Percentiles rank a stretch among this genome's conserved stretches.
Evolutionary conservation across 2,113 vertebrate genomes (phyloP).

Genomic region (Caranx melampygus): DNA sequence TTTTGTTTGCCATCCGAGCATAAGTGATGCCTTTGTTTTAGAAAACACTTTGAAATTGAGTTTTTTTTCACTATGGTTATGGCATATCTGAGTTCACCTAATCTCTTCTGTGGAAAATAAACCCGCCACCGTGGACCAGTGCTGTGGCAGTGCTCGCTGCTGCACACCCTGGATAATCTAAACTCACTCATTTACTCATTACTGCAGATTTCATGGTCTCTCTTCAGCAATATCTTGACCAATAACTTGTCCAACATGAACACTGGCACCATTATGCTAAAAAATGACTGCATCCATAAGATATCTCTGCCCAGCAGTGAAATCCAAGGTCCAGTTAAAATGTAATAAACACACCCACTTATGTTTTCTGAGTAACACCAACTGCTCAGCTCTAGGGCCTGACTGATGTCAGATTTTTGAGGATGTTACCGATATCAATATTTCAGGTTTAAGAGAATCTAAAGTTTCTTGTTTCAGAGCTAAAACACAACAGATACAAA

Average conservation of each 20-base stretch:
- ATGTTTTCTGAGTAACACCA: neutral
- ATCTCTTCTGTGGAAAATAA: slow-evolving; percentile 68
- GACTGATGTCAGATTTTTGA: neutral
- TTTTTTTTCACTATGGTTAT: slow-evolving; percentile 60
- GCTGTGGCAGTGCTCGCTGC: slow-evolving; percentile 13
- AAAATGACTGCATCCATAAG: slow-evolving; percentile 8
- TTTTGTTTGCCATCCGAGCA: slow-evolving; percentile 75
- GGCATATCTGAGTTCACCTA: slow-evolving; percentile 71
- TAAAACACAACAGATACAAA: neutral
- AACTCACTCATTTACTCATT: slow-evolving; percentile 23
- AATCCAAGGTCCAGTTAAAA: slow-evolving; percentile 30
- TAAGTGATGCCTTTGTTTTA: slow-evolving; percentile 76
- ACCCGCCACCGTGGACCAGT: slow-evolving; percentile 30
- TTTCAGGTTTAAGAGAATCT: neutral
- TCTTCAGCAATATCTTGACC: slow-evolving; percentile 16
- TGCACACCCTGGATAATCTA: slow-evolving; percentile 6
- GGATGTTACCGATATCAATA: neutral
- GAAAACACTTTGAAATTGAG: slow-evolving; percentile 54
- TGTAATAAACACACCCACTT: slow-evolving; percentile 42
- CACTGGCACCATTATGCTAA: slow-evolving; percentile 17
- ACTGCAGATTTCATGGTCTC: slow-evolving; percentile 21
- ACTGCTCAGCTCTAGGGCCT: neutral
- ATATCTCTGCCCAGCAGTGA: slow-evolving; percentile 12
- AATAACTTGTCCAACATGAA: slow-evolving; percentile 15
- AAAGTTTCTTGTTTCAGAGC: neutral